Evolutionary conservation across 2,888 invertebrate species (phyloP), one percentile per base, ranked within the genome.

Genomic region (Ophion obscuratus): DNA sequence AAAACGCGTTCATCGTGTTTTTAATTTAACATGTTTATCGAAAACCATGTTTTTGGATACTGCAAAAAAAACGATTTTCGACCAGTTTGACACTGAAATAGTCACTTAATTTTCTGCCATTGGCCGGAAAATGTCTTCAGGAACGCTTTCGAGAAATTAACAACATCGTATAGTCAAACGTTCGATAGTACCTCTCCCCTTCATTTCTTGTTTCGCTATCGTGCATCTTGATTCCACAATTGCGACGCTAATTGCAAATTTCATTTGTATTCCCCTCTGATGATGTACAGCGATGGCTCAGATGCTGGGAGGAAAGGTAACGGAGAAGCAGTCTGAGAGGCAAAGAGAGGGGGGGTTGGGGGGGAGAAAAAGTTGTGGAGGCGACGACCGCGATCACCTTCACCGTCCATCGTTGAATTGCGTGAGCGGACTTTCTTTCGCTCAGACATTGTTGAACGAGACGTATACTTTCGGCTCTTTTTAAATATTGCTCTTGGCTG

Each of bases 351-450:
- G 20, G 44, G 40, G 36, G 31, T 31, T 57, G 66, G 20, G 9
- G 5, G n/a, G 20, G 61, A 61, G 53, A 74, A 78, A 77, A 76
- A 76, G 79, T 85, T 77, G 83, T 66, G 83, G 83, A 85, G 85
- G 85, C 83, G 85, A 83, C 83, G 67, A 80, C 78, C 76, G 76
- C 81, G 83, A 81, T 64, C 83, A 81, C 80, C 67, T 82, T 62
- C 66, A 71, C 59, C 81, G 84, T 73, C 81, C 85, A 82, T 85
- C 89, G 85, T 68, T 86, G 87, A 88, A 89, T 89, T 88, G 91
- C 91, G 90, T 90, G 90, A 89, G 90, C 89, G 90, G 88, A 80
- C 62, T 77, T 87, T 90, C 89, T 89, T 90, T 89, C 83, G 66
- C 61, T 71, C 66, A 40, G 78, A 79, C 85, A 85, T 82, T 82